Evolutionary conservation across 2,797 vertebrate genomes (phyloP).

Genomic region (Urocyon cinereoargenteus): DNA sequence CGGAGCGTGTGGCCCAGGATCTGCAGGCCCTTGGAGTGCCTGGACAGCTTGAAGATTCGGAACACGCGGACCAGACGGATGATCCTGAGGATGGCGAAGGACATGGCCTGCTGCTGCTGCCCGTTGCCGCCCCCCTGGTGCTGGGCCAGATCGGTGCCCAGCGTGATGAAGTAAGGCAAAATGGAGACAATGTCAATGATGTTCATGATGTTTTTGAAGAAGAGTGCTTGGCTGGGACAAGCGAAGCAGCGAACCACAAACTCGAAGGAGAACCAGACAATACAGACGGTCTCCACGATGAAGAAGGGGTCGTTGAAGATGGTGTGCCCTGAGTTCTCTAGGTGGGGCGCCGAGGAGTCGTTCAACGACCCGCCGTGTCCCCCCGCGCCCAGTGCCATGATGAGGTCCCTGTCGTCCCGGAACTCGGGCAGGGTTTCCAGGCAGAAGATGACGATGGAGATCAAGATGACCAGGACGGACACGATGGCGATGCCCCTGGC

Average conservation of each 20-base stretch:
- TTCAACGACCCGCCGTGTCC: slow-evolving; percentile 86
- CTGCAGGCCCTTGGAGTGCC: slow-evolving; percentile 99
- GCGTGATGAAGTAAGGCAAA: slow-evolving; percentile 99
- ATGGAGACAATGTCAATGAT: slow-evolving; percentile 99
- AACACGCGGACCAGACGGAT: slow-evolving; percentile 98
- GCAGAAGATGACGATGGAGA: slow-evolving; percentile 99
- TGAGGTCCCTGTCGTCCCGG: slow-evolving; percentile 93
- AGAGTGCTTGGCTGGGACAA: slow-evolving; percentile 96
- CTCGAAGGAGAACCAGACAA: slow-evolving; percentile 99
- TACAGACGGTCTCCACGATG: slow-evolving; percentile 99
- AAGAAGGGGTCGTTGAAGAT: slow-evolving; percentile 99
- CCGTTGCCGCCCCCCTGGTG: slow-evolving; percentile 89
- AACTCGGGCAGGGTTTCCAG: slow-evolving; percentile 99
- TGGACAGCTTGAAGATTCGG: slow-evolving; percentile 98
- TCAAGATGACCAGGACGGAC: slow-evolving; percentile 98
- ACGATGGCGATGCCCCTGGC: slow-evolving; percentile 98
- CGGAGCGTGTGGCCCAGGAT: slow-evolving; percentile 98
- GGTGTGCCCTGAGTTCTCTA: slow-evolving; percentile 91
- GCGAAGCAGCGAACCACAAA: slow-evolving; percentile 98
- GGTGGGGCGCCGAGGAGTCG: slow-evolving; percentile 85
- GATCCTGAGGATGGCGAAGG: slow-evolving; percentile 98
- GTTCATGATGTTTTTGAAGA: slow-evolving; percentile 99
- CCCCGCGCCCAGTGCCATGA: slow-evolving; percentile 83
- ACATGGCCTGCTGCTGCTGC: slow-evolving; percentile 98
- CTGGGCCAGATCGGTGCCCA: slow-evolving; percentile 97